Conservation (phyloP, 35 echinoderm and acorn worm genomes). For the Apostichopus parvimensis region DNA sequence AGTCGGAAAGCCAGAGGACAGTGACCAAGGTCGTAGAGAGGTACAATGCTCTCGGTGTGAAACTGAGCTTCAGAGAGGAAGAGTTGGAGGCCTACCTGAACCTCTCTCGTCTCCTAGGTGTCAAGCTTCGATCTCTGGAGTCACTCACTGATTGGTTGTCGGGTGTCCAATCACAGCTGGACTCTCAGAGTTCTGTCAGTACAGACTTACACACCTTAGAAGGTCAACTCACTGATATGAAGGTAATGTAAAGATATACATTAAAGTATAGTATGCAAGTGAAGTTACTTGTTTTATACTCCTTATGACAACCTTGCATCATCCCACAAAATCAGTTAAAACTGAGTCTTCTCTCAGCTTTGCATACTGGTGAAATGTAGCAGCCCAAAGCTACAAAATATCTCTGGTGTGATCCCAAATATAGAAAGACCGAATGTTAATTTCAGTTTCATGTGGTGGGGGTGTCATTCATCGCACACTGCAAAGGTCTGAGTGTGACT, state of each 20-base stretch:
- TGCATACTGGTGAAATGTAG: too few relatives aligned
- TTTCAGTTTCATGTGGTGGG: too few relatives aligned
- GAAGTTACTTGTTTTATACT: too few relatives aligned
- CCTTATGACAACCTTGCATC: too few relatives aligned
- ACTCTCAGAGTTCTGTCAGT: conserved; percentile 79
- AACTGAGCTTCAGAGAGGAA: conserved; percentile 78
- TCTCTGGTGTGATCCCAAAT: too few relatives aligned
- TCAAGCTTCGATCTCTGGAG: conserved; percentile 70
- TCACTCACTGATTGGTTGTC: conserved; percentile 80
- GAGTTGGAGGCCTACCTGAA: conserved; percentile 93
- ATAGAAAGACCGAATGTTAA: too few relatives aligned
- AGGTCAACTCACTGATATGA: conserved; percentile 80
- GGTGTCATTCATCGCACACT: too few relatives aligned
- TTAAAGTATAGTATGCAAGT: too few relatives aligned
- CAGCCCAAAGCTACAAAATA: too few relatives aligned
- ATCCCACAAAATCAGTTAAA: too few relatives aligned
- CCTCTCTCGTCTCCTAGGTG: conserved; percentile 76
- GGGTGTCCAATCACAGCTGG: conserved; percentile 65
- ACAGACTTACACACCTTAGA: conserved; percentile 81
- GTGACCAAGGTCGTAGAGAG: conserved; percentile 70
- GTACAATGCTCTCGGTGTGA: conserved; percentile 78
- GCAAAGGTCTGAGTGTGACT: too few relatives aligned
- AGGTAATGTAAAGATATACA: conserved; percentile 39
- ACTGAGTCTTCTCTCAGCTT: too few relatives aligned
- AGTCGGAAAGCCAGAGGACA: conserved; percentile 71